These are phyloP conservation scores for Zonotrichia leucophrys DNA, from an alignment of 2,113 vertebrate species.

Conservation along the genomic window DNA sequence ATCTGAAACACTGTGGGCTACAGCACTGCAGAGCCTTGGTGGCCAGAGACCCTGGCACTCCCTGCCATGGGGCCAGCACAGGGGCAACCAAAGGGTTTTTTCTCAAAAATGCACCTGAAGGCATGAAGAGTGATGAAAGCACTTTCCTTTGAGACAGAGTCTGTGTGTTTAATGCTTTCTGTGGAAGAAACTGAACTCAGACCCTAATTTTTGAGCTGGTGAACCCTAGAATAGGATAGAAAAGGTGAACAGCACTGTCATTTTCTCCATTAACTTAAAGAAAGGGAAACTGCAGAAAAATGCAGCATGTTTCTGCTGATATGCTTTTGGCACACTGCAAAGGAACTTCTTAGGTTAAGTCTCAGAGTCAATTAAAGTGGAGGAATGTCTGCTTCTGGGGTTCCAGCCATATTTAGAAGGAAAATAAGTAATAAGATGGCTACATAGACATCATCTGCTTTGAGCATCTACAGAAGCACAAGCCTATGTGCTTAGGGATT, in stretches of 20 bases:
- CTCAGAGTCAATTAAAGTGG: background rate
- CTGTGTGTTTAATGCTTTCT: background rate
- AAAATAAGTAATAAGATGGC: background rate
- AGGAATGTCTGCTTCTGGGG: background rate
- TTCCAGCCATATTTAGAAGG: background rate
- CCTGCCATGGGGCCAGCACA: accelerated
- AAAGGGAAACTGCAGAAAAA: background rate
- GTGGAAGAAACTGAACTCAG: background rate
- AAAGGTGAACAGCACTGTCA: background rate
- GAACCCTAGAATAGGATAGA: background rate
- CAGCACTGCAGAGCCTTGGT: accelerated
- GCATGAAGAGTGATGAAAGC: background rate
- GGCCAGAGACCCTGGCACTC: background rate
- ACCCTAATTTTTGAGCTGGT: background rate
- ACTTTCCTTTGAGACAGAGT: background rate
- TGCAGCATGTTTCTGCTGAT: background rate
- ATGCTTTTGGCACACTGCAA: background rate
- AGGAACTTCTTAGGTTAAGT: background rate
- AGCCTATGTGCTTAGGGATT: background rate
- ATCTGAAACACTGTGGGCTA: background rate
- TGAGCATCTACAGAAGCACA: background rate
- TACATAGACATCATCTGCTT: background rate
- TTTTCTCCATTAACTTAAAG: background rate
- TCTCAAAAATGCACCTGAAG: background rate
- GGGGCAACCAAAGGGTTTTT: background rate